phyloP scores from a whole-genome alignment of 2,797 vertebrate genomes.

The Sebastes matsubarae region DNA sequence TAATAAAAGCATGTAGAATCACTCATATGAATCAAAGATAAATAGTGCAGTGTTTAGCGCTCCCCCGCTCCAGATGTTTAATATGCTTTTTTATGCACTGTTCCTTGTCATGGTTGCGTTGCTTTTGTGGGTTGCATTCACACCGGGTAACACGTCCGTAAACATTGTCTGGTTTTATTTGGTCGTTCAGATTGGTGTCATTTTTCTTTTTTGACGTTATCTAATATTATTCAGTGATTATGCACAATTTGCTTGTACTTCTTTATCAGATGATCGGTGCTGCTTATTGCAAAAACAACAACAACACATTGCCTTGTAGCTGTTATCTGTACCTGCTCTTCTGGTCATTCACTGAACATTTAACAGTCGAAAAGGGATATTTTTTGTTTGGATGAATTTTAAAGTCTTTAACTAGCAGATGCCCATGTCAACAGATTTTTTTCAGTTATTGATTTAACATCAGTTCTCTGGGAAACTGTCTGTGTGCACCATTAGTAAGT shows the following conservation, averaged over 20 bases:
- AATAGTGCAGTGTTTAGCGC: neutral
- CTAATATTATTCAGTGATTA: neutral
- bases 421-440: neutral
- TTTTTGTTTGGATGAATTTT: neutral
- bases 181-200: neutral
- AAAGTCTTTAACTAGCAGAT: neutral
- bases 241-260: neutral
- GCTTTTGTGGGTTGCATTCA: neutral
- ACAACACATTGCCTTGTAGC: neutral
- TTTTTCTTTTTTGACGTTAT: neutral
- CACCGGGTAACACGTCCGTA: neutral
- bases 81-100: neutral
- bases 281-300: neutral
- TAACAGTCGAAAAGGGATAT: neutral
- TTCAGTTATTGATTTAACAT: neutral
- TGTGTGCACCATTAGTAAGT: neutral
- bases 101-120: neutral
- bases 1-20: neutral
- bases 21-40: neutral
- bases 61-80: neutral
- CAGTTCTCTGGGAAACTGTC: neutral
- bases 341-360: neutral
- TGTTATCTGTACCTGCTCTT: neutral
- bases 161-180: neutral
- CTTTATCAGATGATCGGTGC: neutral